These are phyloP conservation scores for Cryptosula pallasiana DNA, from an alignment of 2,888 invertebrate species.

Conservation along the genomic window DNA sequence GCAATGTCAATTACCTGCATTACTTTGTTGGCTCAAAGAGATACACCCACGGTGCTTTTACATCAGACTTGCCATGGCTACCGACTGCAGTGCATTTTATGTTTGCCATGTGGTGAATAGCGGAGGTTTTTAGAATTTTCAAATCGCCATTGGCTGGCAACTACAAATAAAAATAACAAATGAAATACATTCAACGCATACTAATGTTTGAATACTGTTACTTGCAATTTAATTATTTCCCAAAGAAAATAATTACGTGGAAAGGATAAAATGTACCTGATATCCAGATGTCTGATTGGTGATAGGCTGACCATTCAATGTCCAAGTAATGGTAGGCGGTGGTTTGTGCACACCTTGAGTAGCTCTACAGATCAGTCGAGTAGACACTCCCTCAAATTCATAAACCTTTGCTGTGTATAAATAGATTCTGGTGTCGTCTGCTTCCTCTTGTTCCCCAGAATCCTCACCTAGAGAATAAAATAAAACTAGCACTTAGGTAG, in stretches of 20 bases:
- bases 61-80: not conserved
- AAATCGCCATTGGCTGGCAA: not conserved
- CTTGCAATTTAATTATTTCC: too few species aligned
- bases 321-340: not conserved
- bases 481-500: too few species aligned
- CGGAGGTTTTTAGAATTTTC: not conserved
- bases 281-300: not conserved
- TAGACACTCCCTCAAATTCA: constrained; percentile 1
- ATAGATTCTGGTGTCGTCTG: not conserved
- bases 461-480: not conserved
- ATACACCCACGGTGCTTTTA: not conserved
- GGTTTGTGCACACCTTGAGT: constrained; percentile 5
- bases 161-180: not conserved
- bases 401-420: not conserved
- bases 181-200: too few species aligned
- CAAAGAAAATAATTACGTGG: too few species aligned
- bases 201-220: too few species aligned
- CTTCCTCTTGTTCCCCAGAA: not conserved
- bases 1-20: not conserved
- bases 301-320: not conserved
- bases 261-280: not conserved
- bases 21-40: not conserved
- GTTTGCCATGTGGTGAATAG: not conserved
- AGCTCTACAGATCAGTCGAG: not conserved
- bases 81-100: not conserved